Percentiles rank a stretch among this genome's conserved stretches.
phyloP scores from a whole-genome alignment of 2,888 invertebrate species.

The Stramonita haemastoma region DNA sequence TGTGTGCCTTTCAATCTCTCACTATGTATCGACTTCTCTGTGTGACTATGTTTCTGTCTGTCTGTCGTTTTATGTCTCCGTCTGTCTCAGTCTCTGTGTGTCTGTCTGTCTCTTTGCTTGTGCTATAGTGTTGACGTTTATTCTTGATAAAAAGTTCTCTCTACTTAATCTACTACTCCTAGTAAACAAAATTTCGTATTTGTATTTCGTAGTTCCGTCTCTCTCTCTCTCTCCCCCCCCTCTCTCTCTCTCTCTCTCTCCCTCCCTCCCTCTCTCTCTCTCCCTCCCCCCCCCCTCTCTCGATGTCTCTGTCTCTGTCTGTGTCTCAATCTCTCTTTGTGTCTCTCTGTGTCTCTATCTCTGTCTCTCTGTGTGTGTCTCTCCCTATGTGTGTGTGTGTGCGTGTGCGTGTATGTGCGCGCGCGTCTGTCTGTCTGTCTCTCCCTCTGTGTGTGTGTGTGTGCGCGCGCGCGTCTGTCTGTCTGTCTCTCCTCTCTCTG shows the following conservation, averaged over 20 bases:
- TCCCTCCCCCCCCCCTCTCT: too few relatives aligned
- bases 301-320: too few relatives aligned
- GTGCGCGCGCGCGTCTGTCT: not conserved
- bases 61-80: too few relatives aligned
- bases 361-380: not conserved
- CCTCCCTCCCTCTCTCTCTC: not conserved
- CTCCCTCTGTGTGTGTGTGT: not conserved
- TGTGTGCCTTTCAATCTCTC: too few relatives aligned
- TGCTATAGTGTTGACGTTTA: too few relatives aligned
- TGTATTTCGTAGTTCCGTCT: too few relatives aligned
- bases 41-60: not conserved
- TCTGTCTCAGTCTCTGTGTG: not conserved
- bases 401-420: not conserved
- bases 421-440: not conserved
- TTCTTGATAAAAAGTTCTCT: too few relatives aligned
- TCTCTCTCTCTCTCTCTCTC: not conserved
- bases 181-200: too few relatives aligned
- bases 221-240: too few relatives aligned
- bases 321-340: not conserved
- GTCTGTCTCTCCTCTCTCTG: too few relatives aligned
- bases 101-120: not conserved
- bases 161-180: too few relatives aligned
- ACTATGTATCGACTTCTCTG: too few relatives aligned
- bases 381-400: not conserved
- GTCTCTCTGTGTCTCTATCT: not conserved